Conservation (phyloP, 2,113 vertebrate species). For the Pygoscelis antarcticus region DNA sequence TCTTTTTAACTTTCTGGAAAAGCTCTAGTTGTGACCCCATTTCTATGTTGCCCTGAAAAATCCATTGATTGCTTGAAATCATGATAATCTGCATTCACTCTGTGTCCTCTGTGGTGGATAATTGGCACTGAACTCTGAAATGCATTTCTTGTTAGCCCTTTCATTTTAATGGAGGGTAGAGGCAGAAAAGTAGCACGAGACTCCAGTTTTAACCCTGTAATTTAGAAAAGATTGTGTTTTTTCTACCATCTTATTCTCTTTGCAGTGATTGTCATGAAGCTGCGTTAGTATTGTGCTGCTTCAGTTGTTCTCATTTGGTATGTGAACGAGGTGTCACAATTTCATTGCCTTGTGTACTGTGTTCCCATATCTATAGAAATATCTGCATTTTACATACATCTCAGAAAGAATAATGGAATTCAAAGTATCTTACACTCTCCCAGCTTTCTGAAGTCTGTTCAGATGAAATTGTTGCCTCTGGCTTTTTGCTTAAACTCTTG, state of each 20-base stretch:
- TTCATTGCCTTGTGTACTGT: neutral
- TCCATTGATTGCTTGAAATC: neutral
- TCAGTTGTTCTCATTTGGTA: neutral
- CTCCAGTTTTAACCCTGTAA: neutral
- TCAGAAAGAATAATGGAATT: neutral
- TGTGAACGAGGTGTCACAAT: neutral
- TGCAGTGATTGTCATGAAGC: neutral
- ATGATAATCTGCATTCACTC: neutral
- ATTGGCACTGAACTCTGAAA: constrained; percentile 11
- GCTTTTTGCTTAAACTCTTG: neutral
- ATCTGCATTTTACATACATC: constrained; percentile 7
- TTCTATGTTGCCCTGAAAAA: neutral
- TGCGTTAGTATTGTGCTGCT: neutral
- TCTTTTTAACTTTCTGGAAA: neutral
- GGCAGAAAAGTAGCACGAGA: neutral
- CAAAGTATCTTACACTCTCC: neutral
- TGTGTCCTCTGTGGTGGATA: neutral
- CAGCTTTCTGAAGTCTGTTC: neutral
- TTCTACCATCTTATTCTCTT: neutral
- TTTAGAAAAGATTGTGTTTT: neutral
- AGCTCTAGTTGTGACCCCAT: neutral
- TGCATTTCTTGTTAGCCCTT: neutral
- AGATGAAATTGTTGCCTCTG: neutral
- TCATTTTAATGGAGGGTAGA: neutral
- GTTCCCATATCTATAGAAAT: neutral